Evolutionary conservation across 2,113 vertebrate species (phyloP).

Genomic region (Mus spicilegus): DNA sequence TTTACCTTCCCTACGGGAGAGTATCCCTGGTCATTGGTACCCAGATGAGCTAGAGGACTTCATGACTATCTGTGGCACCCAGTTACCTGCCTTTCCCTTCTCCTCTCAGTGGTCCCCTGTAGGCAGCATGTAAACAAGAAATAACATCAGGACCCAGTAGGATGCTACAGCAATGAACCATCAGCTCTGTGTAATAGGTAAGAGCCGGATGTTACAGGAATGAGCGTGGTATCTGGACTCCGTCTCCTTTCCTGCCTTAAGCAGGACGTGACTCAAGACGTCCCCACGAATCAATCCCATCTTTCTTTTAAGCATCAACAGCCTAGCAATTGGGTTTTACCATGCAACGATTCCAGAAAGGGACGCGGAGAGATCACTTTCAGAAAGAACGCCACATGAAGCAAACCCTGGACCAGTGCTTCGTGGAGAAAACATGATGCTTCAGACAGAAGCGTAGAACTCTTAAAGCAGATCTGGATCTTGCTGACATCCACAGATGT

Average conservation of each 20-base stretch:
- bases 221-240: too few species aligned
- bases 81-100: neutral
- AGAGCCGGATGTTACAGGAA: too few species aligned
- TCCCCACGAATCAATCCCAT: neutral
- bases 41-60: neutral
- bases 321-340: neutral
- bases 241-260: too few species aligned
- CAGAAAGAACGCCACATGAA: neutral
- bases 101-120: neutral
- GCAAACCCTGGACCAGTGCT: neutral
- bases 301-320: neutral
- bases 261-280: too few species aligned
- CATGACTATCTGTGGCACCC: neutral
- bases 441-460: slow-evolving; percentile 1
- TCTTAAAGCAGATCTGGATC: slow-evolving; percentile 50
- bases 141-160: too few species aligned
- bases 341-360: neutral
- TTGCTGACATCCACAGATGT: slow-evolving; percentile 26
- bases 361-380: neutral
- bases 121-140: too few species aligned
- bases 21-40: neutral
- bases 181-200: too few species aligned
- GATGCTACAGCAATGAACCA: too few species aligned
- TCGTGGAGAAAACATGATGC: slow-evolving; percentile 16
- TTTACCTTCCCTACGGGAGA: neutral